Conservation (phyloP, 2,888 invertebrate species). For the Cryptops parisi region DNA sequence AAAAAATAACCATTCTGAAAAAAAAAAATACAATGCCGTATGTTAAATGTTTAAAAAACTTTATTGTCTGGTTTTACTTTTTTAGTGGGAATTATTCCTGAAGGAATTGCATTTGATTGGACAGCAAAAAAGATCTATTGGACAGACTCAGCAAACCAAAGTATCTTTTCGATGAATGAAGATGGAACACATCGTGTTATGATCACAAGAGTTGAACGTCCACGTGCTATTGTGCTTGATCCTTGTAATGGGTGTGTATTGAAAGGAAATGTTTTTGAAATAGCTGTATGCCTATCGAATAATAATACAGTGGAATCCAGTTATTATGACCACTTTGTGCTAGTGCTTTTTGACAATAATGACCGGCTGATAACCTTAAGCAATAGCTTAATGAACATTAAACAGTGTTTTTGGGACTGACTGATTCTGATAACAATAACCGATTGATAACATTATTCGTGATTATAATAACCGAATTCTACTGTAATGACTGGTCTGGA, state of each 20-base stretch:
- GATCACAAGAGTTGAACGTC: constrained; percentile 84
- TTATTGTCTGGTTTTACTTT: neutral
- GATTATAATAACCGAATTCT: too few relatives aligned
- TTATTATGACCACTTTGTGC: too few relatives aligned
- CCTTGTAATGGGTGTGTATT: constrained; percentile 67
- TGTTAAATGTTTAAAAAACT: neutral
- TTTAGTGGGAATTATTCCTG: constrained; percentile 60
- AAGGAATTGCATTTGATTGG: constrained; percentile 95
- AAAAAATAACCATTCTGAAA: neutral
- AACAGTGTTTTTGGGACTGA: too few relatives aligned
- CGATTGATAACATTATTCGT: too few relatives aligned
- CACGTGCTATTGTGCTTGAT: constrained; percentile 87
- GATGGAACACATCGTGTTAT: constrained; percentile 75
- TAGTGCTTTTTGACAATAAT: too few relatives aligned
- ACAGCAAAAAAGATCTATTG: constrained; percentile 94
- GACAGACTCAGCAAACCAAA: constrained; percentile 90
- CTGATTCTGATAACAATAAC: too few relatives aligned
- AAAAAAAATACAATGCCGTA: too few relatives aligned
- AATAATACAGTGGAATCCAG: too few relatives aligned
- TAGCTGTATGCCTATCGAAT: too few relatives aligned
- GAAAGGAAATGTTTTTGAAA: neutral
- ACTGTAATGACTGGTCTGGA: too few relatives aligned
- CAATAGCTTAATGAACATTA: too few relatives aligned
- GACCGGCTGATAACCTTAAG: too few relatives aligned
- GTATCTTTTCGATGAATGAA: constrained; percentile 86